Evolutionary conservation across 92 coral and sea anemone genomes (phyloP).

Genomic region (Galaxea fascicularis): DNA sequence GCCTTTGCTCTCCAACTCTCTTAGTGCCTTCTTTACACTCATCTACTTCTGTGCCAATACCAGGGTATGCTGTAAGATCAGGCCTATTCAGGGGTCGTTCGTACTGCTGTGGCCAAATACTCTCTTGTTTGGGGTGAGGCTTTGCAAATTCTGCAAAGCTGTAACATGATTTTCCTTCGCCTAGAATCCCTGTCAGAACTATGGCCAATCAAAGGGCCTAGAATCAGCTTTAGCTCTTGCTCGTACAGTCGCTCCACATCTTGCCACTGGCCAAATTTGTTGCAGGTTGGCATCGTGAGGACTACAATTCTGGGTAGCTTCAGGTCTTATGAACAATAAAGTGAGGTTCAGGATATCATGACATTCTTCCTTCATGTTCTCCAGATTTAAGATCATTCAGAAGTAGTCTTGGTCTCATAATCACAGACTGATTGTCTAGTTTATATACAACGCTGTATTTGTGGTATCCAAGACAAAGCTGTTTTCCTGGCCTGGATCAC

Average conservation of each 20-base stretch:
- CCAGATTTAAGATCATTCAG: constrained; percentile 46
- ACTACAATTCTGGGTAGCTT: constrained; percentile 57
- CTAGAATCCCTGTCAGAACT: constrained; percentile 55
- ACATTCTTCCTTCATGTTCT: constrained; percentile 45
- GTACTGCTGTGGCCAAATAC: constrained; percentile 54
- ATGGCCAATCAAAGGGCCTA: constrained; percentile 49
- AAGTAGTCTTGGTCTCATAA: constrained; percentile 35
- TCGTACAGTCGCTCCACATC: constrained; percentile 45
- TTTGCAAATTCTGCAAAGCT: constrained; percentile 56
- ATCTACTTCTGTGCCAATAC: not conserved
- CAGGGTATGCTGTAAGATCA: constrained; percentile 4
- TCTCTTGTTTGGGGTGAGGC: constrained; percentile 57
- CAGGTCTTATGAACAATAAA: constrained; percentile 33
- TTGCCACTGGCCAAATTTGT: constrained; percentile 70
- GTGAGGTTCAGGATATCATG: constrained; percentile 51
- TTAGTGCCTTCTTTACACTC: constrained; percentile 14
- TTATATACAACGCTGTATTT: not conserved
- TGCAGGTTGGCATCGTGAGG: constrained; percentile 61
- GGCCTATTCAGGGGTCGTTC: constrained; percentile 1
- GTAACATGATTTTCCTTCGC: constrained; percentile 55
- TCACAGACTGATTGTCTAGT: constrained; percentile 3
- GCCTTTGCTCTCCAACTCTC: not conserved
- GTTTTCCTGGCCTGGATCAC: constrained; percentile 24
- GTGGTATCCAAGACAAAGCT: constrained; percentile 48
- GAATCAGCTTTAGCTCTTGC: constrained; percentile 15